Base-by-base conservation (phyloP, 2,113 vertebrate species). In the Otocyon megalotis region DNA sequence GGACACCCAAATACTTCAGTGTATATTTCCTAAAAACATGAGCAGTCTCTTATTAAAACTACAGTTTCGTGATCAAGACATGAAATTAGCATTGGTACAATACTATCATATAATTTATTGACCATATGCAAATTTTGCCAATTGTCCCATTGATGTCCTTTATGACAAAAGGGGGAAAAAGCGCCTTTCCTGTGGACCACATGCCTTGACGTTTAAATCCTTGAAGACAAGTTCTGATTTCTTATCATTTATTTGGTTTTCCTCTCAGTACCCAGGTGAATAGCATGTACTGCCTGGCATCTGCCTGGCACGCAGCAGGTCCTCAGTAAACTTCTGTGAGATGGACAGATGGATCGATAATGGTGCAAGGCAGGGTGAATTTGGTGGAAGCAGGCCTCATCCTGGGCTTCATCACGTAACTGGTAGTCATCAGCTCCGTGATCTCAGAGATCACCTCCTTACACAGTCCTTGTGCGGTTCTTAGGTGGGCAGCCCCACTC, bases 1-100 rank as follows among this genome's bases (percentile, higher is more conserved):
- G 24, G 69, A 17, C 2, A 80, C n/a, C 43, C 95, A 56, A 83
- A 43, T 74, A 79, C 7, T 7, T 83, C 24, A 72, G 72, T 32
- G 53, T 58, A 3, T 43, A 48, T 63, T 90, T 85, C 26, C 50
- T 96, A 65, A 88, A 77, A 88, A 17, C 22, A 65, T 84, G 53
- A 15, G 30, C 19, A 32, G 4, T 84, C 56, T 67, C 71, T 83
- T 63, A 65, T 90, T 19, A 82, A 96, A 86, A 53, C 53, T 30
- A 93, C 26, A 94, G 48, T 84, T 88, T 84, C 62, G 58, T 67
- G 20, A 63, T 94, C 43, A 93, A 62, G 85, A 80, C 53, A 62
- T 26, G 26, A 94, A 93, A 90, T 77, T 93, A 77, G 72, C 62
- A 60, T 13, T 63, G 54, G 53, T 53, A 65, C 2, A 58, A 19